These are phyloP conservation scores for Ianthella basta DNA, from an alignment of 37 sponge, comb jelly and placozoan genomes.

Conservation along the genomic window DNA sequence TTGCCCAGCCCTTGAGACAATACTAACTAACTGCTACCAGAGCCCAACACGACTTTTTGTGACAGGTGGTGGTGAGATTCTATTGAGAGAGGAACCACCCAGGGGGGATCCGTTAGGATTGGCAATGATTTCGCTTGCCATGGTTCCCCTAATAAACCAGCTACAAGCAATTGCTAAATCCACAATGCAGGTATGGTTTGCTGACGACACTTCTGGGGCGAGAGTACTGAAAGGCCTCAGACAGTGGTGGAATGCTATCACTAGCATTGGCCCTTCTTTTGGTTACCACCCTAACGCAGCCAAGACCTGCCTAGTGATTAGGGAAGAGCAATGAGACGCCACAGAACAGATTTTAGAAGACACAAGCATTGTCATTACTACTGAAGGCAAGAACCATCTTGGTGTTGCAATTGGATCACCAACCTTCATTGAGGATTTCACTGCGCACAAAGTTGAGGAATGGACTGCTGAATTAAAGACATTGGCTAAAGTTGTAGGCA, in stretches of 20 bases:
- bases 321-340: background rate
- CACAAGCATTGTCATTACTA: slow-evolving; percentile 10
- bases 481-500: slow-evolving; percentile 1
- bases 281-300: slow-evolving; percentile 26
- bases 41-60: slow-evolving; percentile 3
- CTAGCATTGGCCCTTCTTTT: slow-evolving; percentile 2
- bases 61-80: slow-evolving; percentile 17
- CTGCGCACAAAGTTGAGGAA: background rate
- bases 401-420: slow-evolving; percentile 13
- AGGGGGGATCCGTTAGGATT: slow-evolving; percentile 10
- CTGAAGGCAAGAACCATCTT: slow-evolving; percentile 12
- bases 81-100: slow-evolving; percentile 15
- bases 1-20: too few species aligned
- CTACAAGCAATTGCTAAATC: background rate
- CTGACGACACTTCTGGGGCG: slow-evolving; percentile 6
- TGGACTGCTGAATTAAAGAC: slow-evolving; percentile 17
- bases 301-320: slow-evolving; percentile 6
- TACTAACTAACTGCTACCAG: too few species aligned
- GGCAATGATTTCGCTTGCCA: slow-evolving; percentile 14
- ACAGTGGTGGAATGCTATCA: slow-evolving; percentile 11
- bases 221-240: background rate
- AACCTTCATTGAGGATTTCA: background rate
- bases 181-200: slow-evolving; percentile 10
- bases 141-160: slow-evolving; percentile 14
- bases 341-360: background rate